Conservation (phyloP, 2,888 invertebrate genomes). For the Lymantria monacha region DNA sequence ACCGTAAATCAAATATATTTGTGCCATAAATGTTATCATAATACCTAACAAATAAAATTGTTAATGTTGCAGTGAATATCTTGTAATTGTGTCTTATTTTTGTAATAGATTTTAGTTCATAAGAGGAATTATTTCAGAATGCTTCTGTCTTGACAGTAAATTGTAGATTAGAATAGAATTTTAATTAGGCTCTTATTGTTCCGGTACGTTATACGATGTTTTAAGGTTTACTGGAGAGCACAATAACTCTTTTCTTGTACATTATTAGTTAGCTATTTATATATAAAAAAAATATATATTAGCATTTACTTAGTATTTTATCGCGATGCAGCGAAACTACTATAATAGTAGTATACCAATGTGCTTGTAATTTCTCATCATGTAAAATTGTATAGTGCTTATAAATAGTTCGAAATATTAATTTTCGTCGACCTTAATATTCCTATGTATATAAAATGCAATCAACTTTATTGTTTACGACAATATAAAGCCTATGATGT, state of each 20-base stretch:
- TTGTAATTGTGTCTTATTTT: conserved; percentile 16
- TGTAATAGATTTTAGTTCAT: conserved; percentile 28
- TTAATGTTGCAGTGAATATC: conserved; percentile 19
- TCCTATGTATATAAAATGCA: conserved; percentile 71
- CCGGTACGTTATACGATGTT: conserved; percentile 13
- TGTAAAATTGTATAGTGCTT: conserved; percentile 78
- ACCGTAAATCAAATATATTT: conserved; percentile 27
- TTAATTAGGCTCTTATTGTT: conserved; percentile 23
- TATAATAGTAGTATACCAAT: conserved; percentile 44
- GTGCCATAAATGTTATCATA: conserved; percentile 29
- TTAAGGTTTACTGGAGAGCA: conserved; percentile 39
- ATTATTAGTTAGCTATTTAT: conserved; percentile 50
- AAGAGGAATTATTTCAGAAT: conserved; percentile 31
- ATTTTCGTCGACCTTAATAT: conserved; percentile 49
- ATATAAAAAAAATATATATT: too few relatives aligned
- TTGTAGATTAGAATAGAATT: conserved; percentile 22
- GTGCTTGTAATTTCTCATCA: conserved; percentile 60
- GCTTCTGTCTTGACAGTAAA: conserved; percentile 15
- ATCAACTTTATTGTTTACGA: conserved; percentile 67
- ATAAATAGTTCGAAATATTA: conserved; percentile 57
- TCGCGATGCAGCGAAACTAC: conserved; percentile 28
- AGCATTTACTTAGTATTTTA: conserved; percentile 24
- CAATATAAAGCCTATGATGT: conserved; percentile 77
- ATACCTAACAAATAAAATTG: conserved; percentile 14
- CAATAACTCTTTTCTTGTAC: conserved; percentile 48